A percentile compares a stretch with the other conserved stretches of the same genome.
These are phyloP conservation scores for Cyrtonyx montezumae DNA, from an alignment of 2,113 vertebrate genomes.

Conservation along the genomic window DNA sequence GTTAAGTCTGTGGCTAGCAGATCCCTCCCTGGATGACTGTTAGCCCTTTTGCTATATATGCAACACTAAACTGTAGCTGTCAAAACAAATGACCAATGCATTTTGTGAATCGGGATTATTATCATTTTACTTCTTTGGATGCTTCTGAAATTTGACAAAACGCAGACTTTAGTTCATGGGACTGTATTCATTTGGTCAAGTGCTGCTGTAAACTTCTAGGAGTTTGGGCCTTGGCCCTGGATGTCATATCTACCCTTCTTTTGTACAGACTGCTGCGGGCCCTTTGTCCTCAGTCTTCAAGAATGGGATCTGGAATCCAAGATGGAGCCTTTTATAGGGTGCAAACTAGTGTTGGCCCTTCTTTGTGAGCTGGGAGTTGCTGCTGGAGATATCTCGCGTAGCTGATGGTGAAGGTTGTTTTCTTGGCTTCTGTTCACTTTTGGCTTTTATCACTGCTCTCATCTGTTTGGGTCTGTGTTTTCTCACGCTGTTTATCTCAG, in stretches of 20 bases:
- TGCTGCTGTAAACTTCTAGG: not conserved
- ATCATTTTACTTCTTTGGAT: not conserved
- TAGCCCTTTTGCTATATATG: not conserved
- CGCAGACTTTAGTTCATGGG: not conserved
- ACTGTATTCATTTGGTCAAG: not conserved
- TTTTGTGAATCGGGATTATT: not conserved
- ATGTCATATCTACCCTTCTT: not conserved
- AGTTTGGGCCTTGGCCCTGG: not conserved
- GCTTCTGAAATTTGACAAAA: not conserved
- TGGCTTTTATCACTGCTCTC: not conserved
- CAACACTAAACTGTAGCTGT: not conserved
- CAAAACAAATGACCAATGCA: not conserved
- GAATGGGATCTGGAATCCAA: not conserved
- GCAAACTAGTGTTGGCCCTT: not conserved
- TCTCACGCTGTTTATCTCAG: slow-evolving; percentile 3
- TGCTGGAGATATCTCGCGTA: not conserved
- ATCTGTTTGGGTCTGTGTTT: not conserved
- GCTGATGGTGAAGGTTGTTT: not conserved
- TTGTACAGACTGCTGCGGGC: not conserved
- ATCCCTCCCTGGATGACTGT: not conserved
- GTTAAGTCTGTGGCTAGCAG: not conserved
- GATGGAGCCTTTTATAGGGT: not conserved
- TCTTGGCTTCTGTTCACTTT: not conserved
- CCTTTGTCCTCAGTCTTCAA: not conserved
- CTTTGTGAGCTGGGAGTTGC: not conserved